phyloP scores from a whole-genome alignment of 2,888 invertebrate genomes.

The Conistra vaccinii region DNA sequence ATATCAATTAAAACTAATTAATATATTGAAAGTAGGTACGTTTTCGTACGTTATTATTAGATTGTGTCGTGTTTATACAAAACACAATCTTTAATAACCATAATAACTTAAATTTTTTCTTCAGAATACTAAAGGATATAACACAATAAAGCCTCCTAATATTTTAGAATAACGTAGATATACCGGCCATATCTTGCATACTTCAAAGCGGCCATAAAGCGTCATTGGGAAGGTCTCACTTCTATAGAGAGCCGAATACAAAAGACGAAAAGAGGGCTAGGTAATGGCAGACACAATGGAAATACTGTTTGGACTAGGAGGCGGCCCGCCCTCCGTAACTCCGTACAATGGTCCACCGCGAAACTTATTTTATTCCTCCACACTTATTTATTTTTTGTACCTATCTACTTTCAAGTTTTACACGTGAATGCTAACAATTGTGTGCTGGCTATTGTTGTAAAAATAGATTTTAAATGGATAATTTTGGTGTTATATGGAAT shows the following conservation, averaged over 20 bases:
- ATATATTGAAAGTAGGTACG: background rate
- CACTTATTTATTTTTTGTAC: conserved; percentile 85
- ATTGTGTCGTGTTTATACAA: no score
- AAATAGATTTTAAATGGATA: conserved; percentile 51
- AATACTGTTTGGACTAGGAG: conserved; percentile 89
- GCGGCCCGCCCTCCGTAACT: conserved; percentile 80
- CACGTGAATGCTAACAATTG: conserved; percentile 69
- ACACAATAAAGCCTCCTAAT: conserved; percentile 63
- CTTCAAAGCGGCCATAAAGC: conserved; percentile 88
- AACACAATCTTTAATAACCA: background rate
- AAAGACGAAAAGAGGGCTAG: conserved; percentile 89
- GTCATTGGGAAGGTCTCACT: conserved; percentile 89
- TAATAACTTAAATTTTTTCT: conserved; percentile 16
- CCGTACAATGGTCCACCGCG: conserved; percentile 85
- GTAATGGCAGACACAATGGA: conserved; percentile 90
- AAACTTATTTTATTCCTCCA: conserved; percentile 88
- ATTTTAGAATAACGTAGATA: conserved; percentile 73
- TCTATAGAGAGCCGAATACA: conserved; percentile 89
- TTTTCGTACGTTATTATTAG: no score
- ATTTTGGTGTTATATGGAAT: conserved; percentile 26
- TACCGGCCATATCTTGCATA: conserved; percentile 81
- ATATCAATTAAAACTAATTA: no score
- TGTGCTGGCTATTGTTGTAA: conserved; percentile 49
- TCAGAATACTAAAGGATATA: conserved; percentile 33
- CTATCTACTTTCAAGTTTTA: conserved; percentile 77